Percentiles rank a stretch among this genome's conserved stretches.
Evolutionary conservation across 1,140 invertebrate species (phyloP).

Genomic region (Aleiodes sp.): DNA sequence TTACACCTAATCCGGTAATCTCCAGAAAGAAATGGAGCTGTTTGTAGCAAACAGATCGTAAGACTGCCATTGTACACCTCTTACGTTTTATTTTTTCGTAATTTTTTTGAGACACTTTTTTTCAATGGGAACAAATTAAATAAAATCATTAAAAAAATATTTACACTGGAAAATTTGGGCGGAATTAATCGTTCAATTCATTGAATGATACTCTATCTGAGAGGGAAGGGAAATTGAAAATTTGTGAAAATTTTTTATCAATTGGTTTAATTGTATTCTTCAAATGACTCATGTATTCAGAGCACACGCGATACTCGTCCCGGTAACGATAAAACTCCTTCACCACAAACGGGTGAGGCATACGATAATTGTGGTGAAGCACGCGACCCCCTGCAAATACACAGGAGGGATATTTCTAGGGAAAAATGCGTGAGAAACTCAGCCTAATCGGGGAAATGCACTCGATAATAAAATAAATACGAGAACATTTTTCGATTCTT

Average conservation of each 20-base stretch:
- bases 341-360: background rate
- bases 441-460: slow-evolving; percentile 37
- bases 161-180: no score
- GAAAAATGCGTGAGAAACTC: slow-evolving; percentile 28
- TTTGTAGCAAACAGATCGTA: slow-evolving; percentile 56
- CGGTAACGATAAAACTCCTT: slow-evolving; percentile 2
- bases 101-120: slow-evolving; percentile 28
- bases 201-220: background rate
- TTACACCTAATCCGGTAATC: slow-evolving; percentile 63
- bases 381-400: slow-evolving; percentile 28
- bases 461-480: slow-evolving; percentile 22
- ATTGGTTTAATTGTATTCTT: background rate
- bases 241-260: background rate
- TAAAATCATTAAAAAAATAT: no score
- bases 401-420: background rate
- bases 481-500: no score
- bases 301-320: slow-evolving; percentile 4
- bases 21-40: slow-evolving; percentile 55
- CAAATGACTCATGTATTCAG: background rate
- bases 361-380: slow-evolving; percentile 31
- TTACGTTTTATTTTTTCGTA: background rate
- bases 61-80: slow-evolving; percentile 43
- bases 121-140: no score
- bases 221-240: background rate
- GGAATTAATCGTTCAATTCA: no score